These are phyloP conservation scores for Callipepla californica DNA, from an alignment of 2,113 vertebrate genomes.

Conservation along the genomic window DNA sequence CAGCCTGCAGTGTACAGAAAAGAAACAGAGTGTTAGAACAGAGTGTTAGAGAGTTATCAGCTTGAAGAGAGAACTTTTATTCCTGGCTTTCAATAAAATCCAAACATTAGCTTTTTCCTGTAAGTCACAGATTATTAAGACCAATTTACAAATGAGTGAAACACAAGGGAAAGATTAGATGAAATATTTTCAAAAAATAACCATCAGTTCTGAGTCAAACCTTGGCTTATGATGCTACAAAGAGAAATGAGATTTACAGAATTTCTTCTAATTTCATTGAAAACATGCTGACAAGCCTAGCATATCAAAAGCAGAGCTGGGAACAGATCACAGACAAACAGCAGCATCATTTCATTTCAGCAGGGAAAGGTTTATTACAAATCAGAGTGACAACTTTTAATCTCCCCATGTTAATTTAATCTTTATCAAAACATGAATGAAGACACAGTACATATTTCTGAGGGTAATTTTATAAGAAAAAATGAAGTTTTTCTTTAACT, in stretches of 20 bases:
- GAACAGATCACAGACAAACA: neutral
- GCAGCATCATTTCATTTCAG: neutral
- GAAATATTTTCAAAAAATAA: neutral
- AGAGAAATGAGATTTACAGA: neutral
- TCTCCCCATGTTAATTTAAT: neutral
- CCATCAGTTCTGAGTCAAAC: neutral
- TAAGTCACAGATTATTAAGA: neutral
- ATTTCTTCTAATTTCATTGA: neutral
- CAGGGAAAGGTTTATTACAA: neutral
- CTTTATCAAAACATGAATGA: neutral
- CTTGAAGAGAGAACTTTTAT: neutral
- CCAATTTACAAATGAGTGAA: neutral
- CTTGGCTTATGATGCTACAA: neutral
- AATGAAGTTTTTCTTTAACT: neutral
- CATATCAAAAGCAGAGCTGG: neutral
- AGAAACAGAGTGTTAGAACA: conserved; percentile 51
- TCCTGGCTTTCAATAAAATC: neutral
- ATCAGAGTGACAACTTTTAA: neutral
- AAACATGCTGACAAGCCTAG: neutral
- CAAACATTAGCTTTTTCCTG: neutral
- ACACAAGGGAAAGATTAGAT: neutral
- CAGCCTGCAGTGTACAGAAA: conserved; percentile 84
- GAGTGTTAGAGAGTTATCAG: conserved; percentile 12
- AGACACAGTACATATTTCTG: neutral
- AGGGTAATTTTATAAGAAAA: neutral